Evolutionary conservation across 2,888 invertebrate species (phyloP).

Genomic region (Oxytorus armatus): DNA sequence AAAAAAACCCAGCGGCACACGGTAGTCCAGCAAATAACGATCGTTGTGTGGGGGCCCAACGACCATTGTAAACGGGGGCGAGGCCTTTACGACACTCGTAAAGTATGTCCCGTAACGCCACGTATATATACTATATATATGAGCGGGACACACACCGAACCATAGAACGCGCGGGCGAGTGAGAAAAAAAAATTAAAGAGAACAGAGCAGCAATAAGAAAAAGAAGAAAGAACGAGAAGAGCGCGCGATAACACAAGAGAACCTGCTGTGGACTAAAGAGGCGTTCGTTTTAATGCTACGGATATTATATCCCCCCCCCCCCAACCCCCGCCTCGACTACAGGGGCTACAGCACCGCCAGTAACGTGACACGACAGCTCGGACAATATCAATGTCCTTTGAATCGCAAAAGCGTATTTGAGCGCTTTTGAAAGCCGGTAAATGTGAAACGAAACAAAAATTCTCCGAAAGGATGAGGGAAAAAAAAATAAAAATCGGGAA

Average conservation of each 20-base stretch:
- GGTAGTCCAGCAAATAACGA: conserved; percentile 72
- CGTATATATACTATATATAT: too few species aligned
- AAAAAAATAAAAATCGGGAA: too few species aligned
- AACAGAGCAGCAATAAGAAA: background rate
- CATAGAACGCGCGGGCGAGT: background rate
- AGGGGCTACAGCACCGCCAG: too few species aligned
- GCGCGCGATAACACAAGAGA: conserved; percentile 4
- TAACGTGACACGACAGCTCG: too few species aligned
- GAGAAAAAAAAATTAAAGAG: background rate
- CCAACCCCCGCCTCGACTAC: too few species aligned
- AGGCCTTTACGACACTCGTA: conserved; percentile 79
- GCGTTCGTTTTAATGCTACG: conserved; percentile 51
- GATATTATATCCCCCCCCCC: too few species aligned
- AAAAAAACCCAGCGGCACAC: conserved; percentile 39
- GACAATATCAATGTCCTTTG: too few species aligned
- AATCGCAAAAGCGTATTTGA: too few species aligned
- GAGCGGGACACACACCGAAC: conserved; percentile 54
- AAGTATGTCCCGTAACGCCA: conserved; percentile 71
- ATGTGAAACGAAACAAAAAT: too few species aligned
- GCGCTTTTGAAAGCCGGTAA: too few species aligned
- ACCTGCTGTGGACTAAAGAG: background rate
- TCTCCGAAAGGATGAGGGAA: too few species aligned
- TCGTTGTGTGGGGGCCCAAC: conserved; percentile 73
- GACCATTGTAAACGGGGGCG: conserved; percentile 74
- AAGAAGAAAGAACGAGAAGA: conserved; percentile 12